Percentiles rank a stretch among this genome's conserved stretches.
phyloP scores from a whole-genome alignment of 2,113 vertebrate species.

The Eonycteris spelaea region DNA sequence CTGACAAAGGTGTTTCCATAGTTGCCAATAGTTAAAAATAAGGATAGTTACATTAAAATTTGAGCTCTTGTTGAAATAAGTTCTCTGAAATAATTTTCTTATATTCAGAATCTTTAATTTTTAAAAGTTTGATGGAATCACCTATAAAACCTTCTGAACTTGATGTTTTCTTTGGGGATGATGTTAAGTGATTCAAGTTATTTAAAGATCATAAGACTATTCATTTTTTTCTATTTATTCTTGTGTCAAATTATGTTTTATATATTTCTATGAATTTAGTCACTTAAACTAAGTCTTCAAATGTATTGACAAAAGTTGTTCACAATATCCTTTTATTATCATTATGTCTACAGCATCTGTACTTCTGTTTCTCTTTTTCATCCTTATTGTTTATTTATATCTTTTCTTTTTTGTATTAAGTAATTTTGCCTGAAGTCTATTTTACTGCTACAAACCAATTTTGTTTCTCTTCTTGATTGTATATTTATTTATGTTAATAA shows the following conservation, averaged over 20 bases:
- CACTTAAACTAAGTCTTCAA: neutral
- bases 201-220: neutral
- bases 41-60: slow-evolving; percentile 43
- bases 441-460: neutral
- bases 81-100: neutral
- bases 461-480: neutral
- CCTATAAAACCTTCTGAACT: neutral
- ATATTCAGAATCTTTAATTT: neutral
- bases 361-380: neutral
- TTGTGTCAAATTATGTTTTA: neutral
- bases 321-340: neutral
- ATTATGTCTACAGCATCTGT: neutral
- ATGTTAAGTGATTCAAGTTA: neutral
- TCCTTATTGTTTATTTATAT: neutral
- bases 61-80: slow-evolving; percentile 10
- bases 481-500: neutral
- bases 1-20: slow-evolving; percentile 44
- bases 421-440: neutral
- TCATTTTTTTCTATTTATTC: neutral
- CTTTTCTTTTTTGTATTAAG: neutral
- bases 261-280: neutral
- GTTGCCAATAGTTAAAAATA: slow-evolving; percentile 62
- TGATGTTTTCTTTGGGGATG: neutral
- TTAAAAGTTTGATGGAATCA: neutral
- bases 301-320: neutral